Conservation (phyloP, 2,113 vertebrate genomes). For the Periophthalmus modestus region DNA sequence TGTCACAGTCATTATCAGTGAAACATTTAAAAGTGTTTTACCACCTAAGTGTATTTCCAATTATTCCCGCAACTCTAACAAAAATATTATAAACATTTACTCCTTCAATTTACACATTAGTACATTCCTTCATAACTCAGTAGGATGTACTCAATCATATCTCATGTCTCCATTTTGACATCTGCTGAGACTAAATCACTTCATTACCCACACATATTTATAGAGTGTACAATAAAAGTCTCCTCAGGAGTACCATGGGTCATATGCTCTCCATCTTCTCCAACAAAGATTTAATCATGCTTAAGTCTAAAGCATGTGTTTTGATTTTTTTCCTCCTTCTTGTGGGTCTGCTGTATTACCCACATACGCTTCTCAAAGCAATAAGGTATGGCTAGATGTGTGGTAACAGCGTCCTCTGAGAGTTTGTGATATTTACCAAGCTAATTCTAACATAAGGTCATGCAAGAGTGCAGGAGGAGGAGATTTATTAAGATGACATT, state of each 20-base stretch:
- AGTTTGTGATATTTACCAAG: slow-evolving; percentile 32
- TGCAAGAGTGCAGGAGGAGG: slow-evolving; percentile 3
- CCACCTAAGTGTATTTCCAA: background rate
- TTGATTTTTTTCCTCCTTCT: background rate
- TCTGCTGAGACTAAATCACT: slow-evolving; percentile 20
- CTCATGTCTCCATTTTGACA: background rate
- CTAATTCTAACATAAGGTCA: slow-evolving; percentile 37
- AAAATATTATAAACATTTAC: too few species aligned
- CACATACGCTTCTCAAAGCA: slow-evolving; percentile 14
- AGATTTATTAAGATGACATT: slow-evolving; percentile 16
- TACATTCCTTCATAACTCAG: background rate
- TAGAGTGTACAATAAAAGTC: slow-evolving; percentile 26
- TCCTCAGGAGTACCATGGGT: slow-evolving; percentile 36
- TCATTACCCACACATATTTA: slow-evolving; percentile 50
- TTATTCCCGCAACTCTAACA: background rate
- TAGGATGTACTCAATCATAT: background rate
- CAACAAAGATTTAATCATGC: slow-evolving; percentile 8
- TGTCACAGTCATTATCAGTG: background rate
- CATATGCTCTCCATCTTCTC: slow-evolving; percentile 6
- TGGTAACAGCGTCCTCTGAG: slow-evolving; percentile 2
- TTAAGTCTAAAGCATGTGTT: background rate
- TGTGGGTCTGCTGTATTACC: background rate
- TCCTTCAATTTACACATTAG: background rate
- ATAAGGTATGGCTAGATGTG: background rate
- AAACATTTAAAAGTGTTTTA: background rate